A percentile compares a stretch with the other conserved stretches of the same genome.
These are phyloP conservation scores for Clarias pachynema DNA, from an alignment of 2,797 vertebrate species.

Conservation along the genomic window DNA sequence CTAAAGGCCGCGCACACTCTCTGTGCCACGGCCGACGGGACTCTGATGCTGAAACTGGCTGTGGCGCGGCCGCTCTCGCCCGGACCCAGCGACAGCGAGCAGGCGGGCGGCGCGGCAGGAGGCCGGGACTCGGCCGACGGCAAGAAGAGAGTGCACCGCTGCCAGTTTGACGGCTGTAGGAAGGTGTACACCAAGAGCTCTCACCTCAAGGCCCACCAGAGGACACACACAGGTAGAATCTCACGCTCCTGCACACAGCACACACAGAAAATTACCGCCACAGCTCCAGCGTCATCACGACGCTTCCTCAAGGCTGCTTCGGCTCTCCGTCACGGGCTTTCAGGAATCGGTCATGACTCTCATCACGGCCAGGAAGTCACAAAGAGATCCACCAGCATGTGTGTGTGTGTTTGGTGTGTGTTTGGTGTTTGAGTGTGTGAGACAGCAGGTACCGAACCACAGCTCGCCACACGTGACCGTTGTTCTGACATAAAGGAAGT, in stretches of 20 bases:
- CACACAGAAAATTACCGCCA: neutral
- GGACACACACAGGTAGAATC: slow-evolving; percentile 94
- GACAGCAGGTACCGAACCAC: neutral
- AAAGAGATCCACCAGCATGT: neutral
- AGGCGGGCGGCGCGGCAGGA: slow-evolving; percentile 68
- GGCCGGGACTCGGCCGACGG: slow-evolving; percentile 86
- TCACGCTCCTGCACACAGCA: neutral
- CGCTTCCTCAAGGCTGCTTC: neutral
- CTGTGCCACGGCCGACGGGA: slow-evolving; percentile 87
- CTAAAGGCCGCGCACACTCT: slow-evolving; percentile 91
- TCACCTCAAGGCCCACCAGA: slow-evolving; percentile 98
- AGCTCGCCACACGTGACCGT: neutral
- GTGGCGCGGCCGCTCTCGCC: slow-evolving; percentile 83
- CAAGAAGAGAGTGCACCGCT: slow-evolving; percentile 98
- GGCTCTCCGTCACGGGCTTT: neutral
- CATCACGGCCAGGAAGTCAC: slow-evolving; percentile 66
- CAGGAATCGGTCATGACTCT: slow-evolving; percentile 70
- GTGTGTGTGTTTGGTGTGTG: neutral
- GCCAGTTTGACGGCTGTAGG: slow-evolving; percentile 97
- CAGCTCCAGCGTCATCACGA: neutral
- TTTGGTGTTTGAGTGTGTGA: neutral
- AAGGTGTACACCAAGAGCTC: slow-evolving; percentile 99
- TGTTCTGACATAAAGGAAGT: neutral
- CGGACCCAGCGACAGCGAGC: slow-evolving; percentile 86
- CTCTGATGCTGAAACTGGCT: slow-evolving; percentile 90